Conservation (phyloP, 2,797 vertebrate genomes). For the Chaunax sp. region DNA sequence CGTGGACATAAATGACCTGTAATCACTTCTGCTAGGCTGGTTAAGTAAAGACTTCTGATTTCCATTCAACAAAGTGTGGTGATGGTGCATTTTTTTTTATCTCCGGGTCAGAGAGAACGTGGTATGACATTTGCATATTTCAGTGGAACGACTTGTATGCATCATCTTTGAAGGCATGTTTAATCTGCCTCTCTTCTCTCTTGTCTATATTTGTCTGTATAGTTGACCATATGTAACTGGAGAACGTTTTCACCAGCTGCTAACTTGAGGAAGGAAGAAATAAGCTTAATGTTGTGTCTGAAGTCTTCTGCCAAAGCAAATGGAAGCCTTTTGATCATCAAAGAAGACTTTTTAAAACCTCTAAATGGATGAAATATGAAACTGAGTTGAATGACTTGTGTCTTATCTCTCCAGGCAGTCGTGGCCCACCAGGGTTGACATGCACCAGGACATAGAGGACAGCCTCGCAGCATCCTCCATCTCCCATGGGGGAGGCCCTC, state of each 20-base stretch:
- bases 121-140: background rate
- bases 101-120: background rate
- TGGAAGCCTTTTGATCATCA: background rate
- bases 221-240: background rate
- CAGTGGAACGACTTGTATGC: background rate
- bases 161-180: conserved; percentile 5
- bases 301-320: background rate
- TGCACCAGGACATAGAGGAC: conserved; percentile 97
- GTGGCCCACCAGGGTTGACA: conserved; percentile 95
- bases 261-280: too few relatives aligned
- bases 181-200: background rate
- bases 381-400: background rate
- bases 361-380: background rate
- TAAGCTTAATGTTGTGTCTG: background rate
- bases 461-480: conserved; percentile 93
- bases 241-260: too few relatives aligned
- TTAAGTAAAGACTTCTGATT: background rate
- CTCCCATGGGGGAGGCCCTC: conserved; percentile 89
- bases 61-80: background rate
- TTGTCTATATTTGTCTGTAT: too few relatives aligned
- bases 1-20: background rate
- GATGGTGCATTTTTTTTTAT: background rate
- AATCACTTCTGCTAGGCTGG: background rate
- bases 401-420: conserved; percentile 87
- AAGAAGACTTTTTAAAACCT: background rate